Base-by-base conservation (phyloP, 2,888 invertebrate genomes). In the Prionchulus punctatus region DNA sequence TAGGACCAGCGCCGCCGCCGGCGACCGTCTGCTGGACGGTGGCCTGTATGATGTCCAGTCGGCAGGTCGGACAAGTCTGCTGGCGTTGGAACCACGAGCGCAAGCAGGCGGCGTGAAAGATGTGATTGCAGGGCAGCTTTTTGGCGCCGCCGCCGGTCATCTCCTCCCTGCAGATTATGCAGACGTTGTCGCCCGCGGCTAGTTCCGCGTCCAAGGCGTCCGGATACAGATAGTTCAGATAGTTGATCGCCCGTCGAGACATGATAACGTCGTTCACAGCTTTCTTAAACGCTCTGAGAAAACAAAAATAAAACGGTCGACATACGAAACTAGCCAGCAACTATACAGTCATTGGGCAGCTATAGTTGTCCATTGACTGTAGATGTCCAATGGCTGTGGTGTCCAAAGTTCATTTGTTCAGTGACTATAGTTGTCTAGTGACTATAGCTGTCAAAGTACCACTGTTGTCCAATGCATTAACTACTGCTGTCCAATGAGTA, bases 41-140 rank as follows among this genome's bases (percentile, higher is more conserved):
- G 2, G 75, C 72, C 58, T 78, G 73, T 53, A 82, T 71, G 54
- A 83, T 90, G 75, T 96, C 92, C 61, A 92, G 79, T 18, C 94
- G 81, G 72, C 98, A 99, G 2, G 98, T 99, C 1, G 98, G 98
- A 71, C 98, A 99, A 2, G 98, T 98, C 76, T 99, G 98, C 72
- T 99, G 98, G 7, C 98, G 81, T 59, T 55, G 98, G 77, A 99
- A 99, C 98, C 98, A 99, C 43, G 92, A 90, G 52, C 96, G 82
- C 56, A 98, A 79, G 74, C 98, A 98, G 55, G 87, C 85, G 49
- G 92, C 87, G 75, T 99, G 98, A 79, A 99, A 98, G 68, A 99
- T 96, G 74, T 99, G 98, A 72, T 91, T 91, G 76, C 98, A 99
- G 0, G 98, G 96, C 61, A 99, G 75, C 71, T 94, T 96, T 75